A percentile compares a stretch with the other conserved stretches of the same genome.
Evolutionary conservation across 1,140 invertebrate genomes (phyloP).

Genomic region (Aphelenchoides fujianensis): DNA sequence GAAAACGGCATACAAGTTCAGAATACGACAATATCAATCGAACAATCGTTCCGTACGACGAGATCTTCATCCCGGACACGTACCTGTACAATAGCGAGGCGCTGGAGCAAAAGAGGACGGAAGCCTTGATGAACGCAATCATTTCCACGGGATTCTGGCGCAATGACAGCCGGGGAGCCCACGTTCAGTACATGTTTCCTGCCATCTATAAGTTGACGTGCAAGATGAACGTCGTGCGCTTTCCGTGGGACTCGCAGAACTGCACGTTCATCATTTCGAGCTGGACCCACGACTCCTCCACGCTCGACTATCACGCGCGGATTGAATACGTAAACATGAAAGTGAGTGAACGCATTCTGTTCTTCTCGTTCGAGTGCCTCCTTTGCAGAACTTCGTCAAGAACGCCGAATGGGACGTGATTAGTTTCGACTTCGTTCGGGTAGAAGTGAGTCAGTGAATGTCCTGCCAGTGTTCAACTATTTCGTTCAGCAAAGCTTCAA

Average conservation of each 20-base stretch:
- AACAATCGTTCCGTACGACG: conserved; percentile 58
- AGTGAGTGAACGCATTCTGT: too few species aligned
- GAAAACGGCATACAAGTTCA: conserved; percentile 28
- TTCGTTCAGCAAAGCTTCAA: conserved; percentile 52
- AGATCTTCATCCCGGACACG: conserved; percentile 61
- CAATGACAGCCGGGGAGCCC: conserved; percentile 36
- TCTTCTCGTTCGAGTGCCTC: too few species aligned
- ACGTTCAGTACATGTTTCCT: conserved; percentile 60
- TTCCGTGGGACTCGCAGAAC: conserved; percentile 55
- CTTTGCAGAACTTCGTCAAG: conserved; percentile 55
- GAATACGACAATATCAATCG: conserved; percentile 60
- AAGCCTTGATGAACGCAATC: conserved; percentile 62
- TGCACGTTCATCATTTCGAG: conserved; percentile 61
- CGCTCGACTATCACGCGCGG: conserved; percentile 54
- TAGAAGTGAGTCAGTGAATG: conserved; percentile 35
- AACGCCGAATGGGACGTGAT: conserved; percentile 61
- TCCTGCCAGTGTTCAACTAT: conserved; percentile 18
- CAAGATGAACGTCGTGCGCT: conserved; percentile 57
- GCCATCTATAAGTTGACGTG: conserved; percentile 60
- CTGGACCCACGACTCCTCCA: conserved; percentile 57
- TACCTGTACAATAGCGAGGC: conserved; percentile 57
- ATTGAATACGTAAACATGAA: conserved; percentile 47
- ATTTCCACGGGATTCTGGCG: conserved; percentile 60
- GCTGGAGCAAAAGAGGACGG: conserved; percentile 57
- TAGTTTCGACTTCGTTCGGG: conserved; percentile 49